These are phyloP conservation scores for Brienomyrus longianalis DNA, from an alignment of 2,113 vertebrate species.

Conservation along the genomic window DNA sequence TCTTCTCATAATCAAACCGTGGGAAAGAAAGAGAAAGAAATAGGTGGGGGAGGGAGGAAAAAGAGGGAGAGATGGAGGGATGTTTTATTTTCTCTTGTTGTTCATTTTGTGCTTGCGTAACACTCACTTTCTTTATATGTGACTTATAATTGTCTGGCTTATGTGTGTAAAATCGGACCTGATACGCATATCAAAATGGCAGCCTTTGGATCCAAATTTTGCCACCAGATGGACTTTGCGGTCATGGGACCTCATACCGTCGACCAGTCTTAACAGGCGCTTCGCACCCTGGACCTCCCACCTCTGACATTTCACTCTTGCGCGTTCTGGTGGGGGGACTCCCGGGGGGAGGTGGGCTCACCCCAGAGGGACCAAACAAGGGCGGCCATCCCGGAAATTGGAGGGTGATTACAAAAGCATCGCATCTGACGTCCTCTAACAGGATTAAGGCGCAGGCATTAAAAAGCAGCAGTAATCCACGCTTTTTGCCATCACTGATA, in stretches of 20 bases:
- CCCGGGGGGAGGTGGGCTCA: background rate
- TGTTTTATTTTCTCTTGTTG: background rate
- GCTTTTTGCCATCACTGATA: conserved; percentile 55
- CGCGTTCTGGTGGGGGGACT: background rate
- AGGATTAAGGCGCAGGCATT: conserved; percentile 58
- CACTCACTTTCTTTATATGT: background rate
- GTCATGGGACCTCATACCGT: background rate
- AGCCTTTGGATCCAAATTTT: background rate
- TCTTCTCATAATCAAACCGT: background rate
- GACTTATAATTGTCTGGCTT: background rate
- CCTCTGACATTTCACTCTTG: background rate
- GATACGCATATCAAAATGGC: background rate
- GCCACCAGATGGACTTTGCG: background rate
- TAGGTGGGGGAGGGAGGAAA: background rate
- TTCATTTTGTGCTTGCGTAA: background rate
- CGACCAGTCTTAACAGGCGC: background rate
- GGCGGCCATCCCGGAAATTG: background rate
- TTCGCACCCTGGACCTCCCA: background rate
- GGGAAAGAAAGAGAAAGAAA: background rate
- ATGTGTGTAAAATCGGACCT: background rate
- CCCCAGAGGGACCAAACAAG: background rate
- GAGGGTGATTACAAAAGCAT: conserved; percentile 56
- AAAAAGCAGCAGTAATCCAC: conserved; percentile 62
- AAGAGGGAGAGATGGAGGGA: background rate
- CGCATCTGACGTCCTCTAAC: conserved; percentile 63